Percentiles rank a stretch among this genome's conserved stretches.
These are phyloP conservation scores for Ploceus nigricollis DNA, from an alignment of 2,113 vertebrate genomes.

Conservation along the genomic window DNA sequence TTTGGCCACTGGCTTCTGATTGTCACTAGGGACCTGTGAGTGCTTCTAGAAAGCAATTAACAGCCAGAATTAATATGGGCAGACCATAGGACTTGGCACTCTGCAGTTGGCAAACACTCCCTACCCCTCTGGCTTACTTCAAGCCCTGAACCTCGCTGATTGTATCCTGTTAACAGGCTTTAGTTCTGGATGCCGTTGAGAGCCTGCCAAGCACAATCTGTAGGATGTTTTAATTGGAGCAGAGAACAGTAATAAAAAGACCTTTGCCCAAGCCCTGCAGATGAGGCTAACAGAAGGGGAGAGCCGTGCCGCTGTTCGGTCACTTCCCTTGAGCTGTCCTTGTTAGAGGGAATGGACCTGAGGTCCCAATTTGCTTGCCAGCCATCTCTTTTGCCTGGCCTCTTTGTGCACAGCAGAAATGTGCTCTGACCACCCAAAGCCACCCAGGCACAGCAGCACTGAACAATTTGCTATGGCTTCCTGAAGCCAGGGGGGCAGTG, in stretches of 20 bases:
- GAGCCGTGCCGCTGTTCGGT: not conserved
- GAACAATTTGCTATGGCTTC: not conserved
- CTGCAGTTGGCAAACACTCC: not conserved
- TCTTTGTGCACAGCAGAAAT: not conserved
- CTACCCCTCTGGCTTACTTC: conserved; percentile 10
- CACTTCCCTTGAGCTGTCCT: not conserved
- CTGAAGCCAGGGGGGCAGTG: not conserved
- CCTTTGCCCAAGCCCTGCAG: not conserved
- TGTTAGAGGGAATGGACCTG: not conserved
- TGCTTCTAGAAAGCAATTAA: conserved; percentile 38
- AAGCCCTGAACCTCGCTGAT: not conserved
- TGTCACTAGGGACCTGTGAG: not conserved
- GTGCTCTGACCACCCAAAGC: not conserved
- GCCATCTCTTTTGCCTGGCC: not conserved
- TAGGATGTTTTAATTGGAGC: conserved; percentile 40
- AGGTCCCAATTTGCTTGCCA: not conserved
- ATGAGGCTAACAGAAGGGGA: not conserved
- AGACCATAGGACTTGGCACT: conserved; percentile 16
- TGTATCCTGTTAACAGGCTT: conserved; percentile 9
- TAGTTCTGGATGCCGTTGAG: not conserved
- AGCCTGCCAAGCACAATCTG: conserved; percentile 18
- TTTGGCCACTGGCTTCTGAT: not conserved
- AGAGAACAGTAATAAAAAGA: conserved; percentile 23
- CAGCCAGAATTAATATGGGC: conserved; percentile 3
- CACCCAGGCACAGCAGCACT: not conserved